phyloP scores from a whole-genome alignment of 2,888 invertebrate genomes.

The Cybosia mesomella region DNA sequence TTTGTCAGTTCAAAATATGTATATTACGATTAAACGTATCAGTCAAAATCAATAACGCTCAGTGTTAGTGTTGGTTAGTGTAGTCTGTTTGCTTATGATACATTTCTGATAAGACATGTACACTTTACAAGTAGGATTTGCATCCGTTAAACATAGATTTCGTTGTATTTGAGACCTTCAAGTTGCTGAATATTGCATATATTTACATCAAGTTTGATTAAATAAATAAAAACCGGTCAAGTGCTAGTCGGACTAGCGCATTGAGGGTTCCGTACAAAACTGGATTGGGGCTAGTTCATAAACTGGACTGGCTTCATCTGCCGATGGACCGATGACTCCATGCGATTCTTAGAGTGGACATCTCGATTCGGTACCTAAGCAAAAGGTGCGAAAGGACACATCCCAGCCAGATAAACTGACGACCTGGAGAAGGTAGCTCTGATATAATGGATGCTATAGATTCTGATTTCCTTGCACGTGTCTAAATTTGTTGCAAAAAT shows the following conservation, averaged over 20 bases:
- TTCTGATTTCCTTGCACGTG: not conserved
- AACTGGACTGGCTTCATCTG: too few relatives aligned
- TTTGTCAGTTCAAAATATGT: constrained; percentile 42
- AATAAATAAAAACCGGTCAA: not conserved
- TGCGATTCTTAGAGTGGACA: too few relatives aligned
- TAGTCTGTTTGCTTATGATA: constrained; percentile 72
- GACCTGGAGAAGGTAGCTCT: too few relatives aligned
- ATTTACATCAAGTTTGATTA: not conserved
- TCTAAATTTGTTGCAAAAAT: too few relatives aligned
- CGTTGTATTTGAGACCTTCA: constrained; percentile 16
- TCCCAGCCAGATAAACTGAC: not conserved
- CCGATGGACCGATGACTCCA: too few relatives aligned
- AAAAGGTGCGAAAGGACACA: not conserved
- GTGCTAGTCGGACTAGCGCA: not conserved
- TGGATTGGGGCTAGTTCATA: too few relatives aligned
- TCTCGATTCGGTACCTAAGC: too few relatives aligned
- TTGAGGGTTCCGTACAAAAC: not conserved
- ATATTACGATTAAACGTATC: constrained; percentile 59
- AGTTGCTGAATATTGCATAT: not conserved
- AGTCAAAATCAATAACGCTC: constrained; percentile 76
- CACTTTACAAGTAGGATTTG: constrained; percentile 47
- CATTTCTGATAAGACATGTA: constrained; percentile 60
- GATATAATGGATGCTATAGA: too few relatives aligned
- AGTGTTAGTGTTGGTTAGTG: constrained; percentile 56
- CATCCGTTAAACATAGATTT: constrained; percentile 29